Evolutionary conservation across 2,113 vertebrate species (phyloP).

Genomic region (Spea multiplicata): DNA sequence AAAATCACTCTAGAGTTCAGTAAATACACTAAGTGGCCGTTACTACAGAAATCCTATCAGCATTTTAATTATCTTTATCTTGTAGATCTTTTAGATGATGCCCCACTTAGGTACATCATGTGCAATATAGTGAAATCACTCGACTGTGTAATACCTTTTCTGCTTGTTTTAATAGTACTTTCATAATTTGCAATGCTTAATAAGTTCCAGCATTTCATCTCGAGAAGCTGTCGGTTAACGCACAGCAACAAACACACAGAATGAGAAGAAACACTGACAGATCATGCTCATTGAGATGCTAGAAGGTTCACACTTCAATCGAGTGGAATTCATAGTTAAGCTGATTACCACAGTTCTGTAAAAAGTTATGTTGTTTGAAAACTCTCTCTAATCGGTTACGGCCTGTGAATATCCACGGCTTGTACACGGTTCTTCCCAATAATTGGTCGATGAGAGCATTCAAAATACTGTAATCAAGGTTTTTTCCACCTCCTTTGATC

Average conservation of each 20-base stretch:
- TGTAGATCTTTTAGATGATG: constrained; percentile 41
- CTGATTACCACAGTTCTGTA: neutral
- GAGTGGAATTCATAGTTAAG: neutral
- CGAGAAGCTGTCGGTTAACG: constrained; percentile 1
- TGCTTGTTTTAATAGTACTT: constrained; percentile 43
- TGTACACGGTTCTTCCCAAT: too few relatives aligned
- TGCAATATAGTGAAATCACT: constrained; percentile 42
- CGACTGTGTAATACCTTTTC: constrained; percentile 42
- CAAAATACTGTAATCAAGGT: too few relatives aligned
- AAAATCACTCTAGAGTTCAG: neutral
- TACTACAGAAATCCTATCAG: constrained; percentile 28
- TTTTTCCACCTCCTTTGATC: too few relatives aligned
- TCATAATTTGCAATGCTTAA: constrained; percentile 47
- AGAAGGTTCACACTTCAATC: neutral
- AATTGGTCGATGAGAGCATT: too few relatives aligned
- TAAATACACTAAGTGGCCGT: constrained; percentile 27
- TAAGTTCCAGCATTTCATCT: constrained; percentile 39
- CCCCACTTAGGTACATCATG: constrained; percentile 45
- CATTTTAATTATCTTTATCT: constrained; percentile 49
- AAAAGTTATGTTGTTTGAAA: neutral
- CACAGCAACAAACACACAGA: constrained; percentile 1
- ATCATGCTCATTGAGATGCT: neutral
- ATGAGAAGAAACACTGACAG: neutral
- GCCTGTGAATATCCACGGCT: too few relatives aligned
- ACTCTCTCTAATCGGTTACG: too few relatives aligned